phyloP scores from a whole-genome alignment of 2,888 invertebrate species.

The Silvanus unidentatus region DNA sequence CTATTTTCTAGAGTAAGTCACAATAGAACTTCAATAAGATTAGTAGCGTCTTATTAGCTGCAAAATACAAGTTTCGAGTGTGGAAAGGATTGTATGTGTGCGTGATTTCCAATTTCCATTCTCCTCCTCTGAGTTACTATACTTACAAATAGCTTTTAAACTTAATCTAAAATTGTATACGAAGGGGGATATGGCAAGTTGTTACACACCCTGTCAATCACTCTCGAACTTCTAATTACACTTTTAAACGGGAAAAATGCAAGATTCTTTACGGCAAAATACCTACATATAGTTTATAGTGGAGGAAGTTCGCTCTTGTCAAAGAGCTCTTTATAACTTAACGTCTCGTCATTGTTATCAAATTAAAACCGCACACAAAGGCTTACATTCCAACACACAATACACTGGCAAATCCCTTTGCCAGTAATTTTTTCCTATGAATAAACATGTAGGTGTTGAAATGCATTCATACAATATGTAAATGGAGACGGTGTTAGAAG shows the following conservation, averaged over 20 bases:
- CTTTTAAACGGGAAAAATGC: no score
- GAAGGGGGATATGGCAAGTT: background rate
- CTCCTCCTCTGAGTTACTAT: constrained; percentile 44
- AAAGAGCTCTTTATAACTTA: background rate
- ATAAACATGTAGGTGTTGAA: constrained; percentile 5
- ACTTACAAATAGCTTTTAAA: constrained; percentile 43
- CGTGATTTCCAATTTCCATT: constrained; percentile 47
- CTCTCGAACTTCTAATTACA: no score
- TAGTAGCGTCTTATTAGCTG: constrained; percentile 43
- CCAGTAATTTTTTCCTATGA: constrained; percentile 2
- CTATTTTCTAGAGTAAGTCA: constrained; percentile 34
- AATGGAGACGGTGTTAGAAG: background rate
- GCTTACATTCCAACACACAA: constrained; percentile 1
- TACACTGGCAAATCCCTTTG: constrained; percentile 1
- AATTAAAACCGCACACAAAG: constrained; percentile 7
- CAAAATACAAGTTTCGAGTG: constrained; percentile 42
- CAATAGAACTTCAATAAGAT: constrained; percentile 38
- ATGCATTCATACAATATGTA: constrained; percentile 7
- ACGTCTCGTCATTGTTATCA: constrained; percentile 9
- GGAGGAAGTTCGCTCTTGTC: no score
- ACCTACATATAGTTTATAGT: no score
- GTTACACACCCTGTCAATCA: no score
- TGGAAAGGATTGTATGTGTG: constrained; percentile 32
- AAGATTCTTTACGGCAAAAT: no score
- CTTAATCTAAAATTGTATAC: constrained; percentile 24